These are phyloP conservation scores for Diorhabda elongata DNA, from an alignment of 1,140 invertebrate species.

Conservation along the genomic window DNA sequence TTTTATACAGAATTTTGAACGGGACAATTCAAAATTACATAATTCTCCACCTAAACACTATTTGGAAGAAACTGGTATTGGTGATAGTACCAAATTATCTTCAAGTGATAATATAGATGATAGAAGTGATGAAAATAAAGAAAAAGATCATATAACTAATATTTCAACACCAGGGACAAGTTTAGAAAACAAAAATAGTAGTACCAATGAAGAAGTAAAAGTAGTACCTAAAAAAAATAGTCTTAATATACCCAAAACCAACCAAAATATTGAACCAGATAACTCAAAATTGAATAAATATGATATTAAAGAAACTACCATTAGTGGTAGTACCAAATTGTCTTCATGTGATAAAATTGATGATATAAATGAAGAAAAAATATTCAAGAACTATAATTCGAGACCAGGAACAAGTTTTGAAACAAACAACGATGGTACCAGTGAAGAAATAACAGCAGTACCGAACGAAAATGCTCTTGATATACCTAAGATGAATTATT, in stretches of 20 bases:
- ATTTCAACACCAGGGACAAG: background rate
- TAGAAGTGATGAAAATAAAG: background rate
- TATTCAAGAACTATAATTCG: background rate
- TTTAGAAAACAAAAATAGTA: background rate
- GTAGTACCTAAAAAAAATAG: background rate
- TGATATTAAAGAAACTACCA: too few species aligned
- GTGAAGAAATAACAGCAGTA: background rate
- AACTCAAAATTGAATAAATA: too few species aligned
- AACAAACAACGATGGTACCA: too few species aligned
- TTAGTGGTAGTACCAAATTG: too few species aligned
- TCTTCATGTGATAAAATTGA: too few species aligned
- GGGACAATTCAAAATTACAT: too few species aligned
- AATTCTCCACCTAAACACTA: too few species aligned
- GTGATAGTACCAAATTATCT: too few species aligned
- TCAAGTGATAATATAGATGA: conserved; percentile 5
- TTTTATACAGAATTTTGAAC: too few species aligned
- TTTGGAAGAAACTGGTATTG: too few species aligned
- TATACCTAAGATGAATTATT: background rate
- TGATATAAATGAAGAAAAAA: background rate
- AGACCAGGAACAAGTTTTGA: too few species aligned
- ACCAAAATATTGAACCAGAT: too few species aligned
- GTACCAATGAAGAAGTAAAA: background rate
- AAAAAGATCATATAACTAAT: background rate
- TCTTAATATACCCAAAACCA: background rate
- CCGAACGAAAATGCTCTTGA: background rate